Evolutionary conservation across 2,113 vertebrate species (phyloP), one percentile per base, ranked within the genome.

Genomic region (Brachyhypopomus gauderio): DNA sequence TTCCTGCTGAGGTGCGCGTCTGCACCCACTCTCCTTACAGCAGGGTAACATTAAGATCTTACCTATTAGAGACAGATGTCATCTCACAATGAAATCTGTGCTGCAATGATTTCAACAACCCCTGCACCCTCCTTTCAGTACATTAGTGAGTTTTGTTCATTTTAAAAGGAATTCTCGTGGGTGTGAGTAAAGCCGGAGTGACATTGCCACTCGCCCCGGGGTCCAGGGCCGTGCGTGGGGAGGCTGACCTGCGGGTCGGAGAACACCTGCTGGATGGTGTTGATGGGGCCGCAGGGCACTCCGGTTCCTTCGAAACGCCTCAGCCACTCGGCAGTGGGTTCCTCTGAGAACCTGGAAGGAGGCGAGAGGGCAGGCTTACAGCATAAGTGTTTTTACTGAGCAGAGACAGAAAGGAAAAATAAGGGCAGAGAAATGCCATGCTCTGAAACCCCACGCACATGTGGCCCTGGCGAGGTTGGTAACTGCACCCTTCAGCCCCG

Each of bases 201-300:
- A 7, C 41, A 56, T 11, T 5, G 25, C 16, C 78, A 80, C 27
- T 66, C 4, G 22, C 5, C 41, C 17, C 38, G 25, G 20, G 36
- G 59, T 27, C 22, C 12, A 22, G 1, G 72, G 36, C n/a, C 22
- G 71, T 71, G 14, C 20, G 19, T 73, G 77, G 56, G 27, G 4
- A 60, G 84, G 70, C 95, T 91, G 85, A 97, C 96, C 97, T 99
- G 97, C 8, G 96, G 92, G 79, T 97, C 94, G 1, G 93, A 91
- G 87, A 98, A 98, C 4, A 97, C 96, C 86, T 95, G 91, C 89
- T 95, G 92, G 85, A 98, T 96, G 81, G 84, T 96, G 91, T 98
- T 98, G 93, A 98, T 97, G 69, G 96, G 96, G 48, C 97, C 97
- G 0, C 96, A 95, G 2, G 97, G 95, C 88, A 98, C 92, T 9